phyloP scores from a whole-genome alignment of 2,113 vertebrate genomes.

The Oncorhynchus gorbuscha region DNA sequence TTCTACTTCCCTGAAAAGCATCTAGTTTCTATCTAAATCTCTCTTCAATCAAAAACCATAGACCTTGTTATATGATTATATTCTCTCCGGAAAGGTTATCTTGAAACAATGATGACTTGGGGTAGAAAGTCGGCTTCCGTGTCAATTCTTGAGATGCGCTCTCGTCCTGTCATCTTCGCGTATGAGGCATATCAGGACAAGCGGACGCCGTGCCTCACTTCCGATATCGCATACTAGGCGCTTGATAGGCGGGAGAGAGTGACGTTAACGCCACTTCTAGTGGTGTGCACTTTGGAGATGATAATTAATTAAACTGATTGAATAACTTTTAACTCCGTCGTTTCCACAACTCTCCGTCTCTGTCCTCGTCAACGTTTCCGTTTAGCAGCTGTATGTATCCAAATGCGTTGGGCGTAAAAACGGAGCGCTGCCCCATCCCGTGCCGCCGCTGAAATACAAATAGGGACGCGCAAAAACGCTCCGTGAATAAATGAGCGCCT shows the following conservation, averaged over 20 bases:
- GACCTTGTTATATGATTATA: slow-evolving; percentile 14
- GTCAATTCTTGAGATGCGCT: background rate
- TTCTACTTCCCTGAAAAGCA: slow-evolving; percentile 31
- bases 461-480: background rate
- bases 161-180: slow-evolving; percentile 39
- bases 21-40: background rate
- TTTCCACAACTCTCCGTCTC: background rate
- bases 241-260: slow-evolving; percentile 4
- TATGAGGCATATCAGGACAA: background rate
- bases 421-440: background rate
- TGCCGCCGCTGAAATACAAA: background rate
- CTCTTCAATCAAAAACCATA: background rate
- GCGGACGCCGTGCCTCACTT: background rate
- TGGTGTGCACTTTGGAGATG: background rate
- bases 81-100: slow-evolving; percentile 39
- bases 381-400: background rate
- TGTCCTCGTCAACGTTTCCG: background rate
- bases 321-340: background rate
- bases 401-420: background rate
- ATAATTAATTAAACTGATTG: background rate
- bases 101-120: slow-evolving; percentile 22
- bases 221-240: background rate
- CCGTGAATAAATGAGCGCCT: background rate
- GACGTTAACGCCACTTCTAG: slow-evolving; percentile 2
- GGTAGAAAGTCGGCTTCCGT: slow-evolving; percentile 1